Evolutionary conservation across 2,797 vertebrate genomes (phyloP).

Genomic region (Enteromius treurensis): DNA sequence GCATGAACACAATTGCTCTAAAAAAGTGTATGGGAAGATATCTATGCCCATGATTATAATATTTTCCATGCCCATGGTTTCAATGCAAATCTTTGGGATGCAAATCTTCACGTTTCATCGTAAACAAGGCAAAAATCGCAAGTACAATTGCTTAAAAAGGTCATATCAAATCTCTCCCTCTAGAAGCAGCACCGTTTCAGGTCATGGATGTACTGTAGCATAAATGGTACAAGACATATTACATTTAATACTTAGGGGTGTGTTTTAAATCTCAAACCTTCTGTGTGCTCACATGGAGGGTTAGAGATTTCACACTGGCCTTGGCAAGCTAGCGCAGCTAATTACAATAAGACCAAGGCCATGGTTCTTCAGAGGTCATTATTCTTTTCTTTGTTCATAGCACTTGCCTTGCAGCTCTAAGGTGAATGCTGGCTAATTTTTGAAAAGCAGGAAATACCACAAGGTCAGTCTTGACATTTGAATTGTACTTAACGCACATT

Average conservation of each 20-base stretch:
- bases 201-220: neutral
- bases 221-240: neutral
- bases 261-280: neutral
- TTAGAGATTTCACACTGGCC: neutral
- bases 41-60: too few relatives aligned
- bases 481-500: constrained; percentile 46
- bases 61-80: neutral
- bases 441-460: constrained; percentile 13
- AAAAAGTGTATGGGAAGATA: too few relatives aligned
- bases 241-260: neutral
- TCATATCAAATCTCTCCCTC: neutral
- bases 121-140: neutral
- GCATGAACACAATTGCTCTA: too few relatives aligned
- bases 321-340: constrained; percentile 4
- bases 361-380: constrained; percentile 19
- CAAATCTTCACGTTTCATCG: neutral
- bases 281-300: neutral
- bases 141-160: neutral
- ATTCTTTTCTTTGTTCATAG: neutral
- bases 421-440: constrained; percentile 32
- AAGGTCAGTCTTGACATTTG: constrained; percentile 48
- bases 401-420: constrained; percentile 23
- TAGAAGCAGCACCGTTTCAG: neutral
- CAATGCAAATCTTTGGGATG: neutral
- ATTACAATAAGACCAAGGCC: constrained; percentile 20